phyloP scores from a whole-genome alignment of 2,797 vertebrate genomes.

The Enteromius radiatus region DNA sequence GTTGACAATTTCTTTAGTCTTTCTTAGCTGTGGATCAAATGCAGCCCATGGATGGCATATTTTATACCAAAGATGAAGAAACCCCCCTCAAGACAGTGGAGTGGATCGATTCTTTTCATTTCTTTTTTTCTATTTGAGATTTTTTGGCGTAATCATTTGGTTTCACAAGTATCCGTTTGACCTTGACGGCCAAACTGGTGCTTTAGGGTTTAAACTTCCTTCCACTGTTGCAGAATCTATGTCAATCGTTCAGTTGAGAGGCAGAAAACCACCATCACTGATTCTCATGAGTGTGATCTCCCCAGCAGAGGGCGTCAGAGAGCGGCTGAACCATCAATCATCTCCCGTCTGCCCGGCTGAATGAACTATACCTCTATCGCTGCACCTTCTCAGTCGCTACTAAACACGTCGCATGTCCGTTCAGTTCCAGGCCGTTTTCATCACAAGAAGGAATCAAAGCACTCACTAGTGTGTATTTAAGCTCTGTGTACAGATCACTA shows the following conservation, averaged over 20 bases:
- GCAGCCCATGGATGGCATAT: constrained; percentile 94
- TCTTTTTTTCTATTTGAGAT: constrained; percentile 56
- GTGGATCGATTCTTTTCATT: constrained; percentile 81
- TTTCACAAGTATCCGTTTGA: constrained; percentile 80
- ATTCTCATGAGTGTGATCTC: constrained; percentile 50
- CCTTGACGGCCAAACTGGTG: constrained; percentile 86
- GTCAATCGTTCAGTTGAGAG: constrained; percentile 46
- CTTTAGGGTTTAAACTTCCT: constrained; percentile 83
- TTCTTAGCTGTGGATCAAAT: constrained; percentile 96
- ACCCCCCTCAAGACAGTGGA: constrained; percentile 86
- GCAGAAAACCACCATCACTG: constrained; percentile 44
- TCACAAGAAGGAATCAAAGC: constrained; percentile 33
- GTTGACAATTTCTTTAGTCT: constrained; percentile 98
- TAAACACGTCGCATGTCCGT: constrained; percentile 29
- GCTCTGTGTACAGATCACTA: constrained; percentile 62
- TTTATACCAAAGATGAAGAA: constrained; percentile 99
- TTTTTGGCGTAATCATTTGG: constrained; percentile 64
- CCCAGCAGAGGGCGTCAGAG: constrained; percentile 57
- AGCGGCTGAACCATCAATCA: constrained; percentile 37
- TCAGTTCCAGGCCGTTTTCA: constrained; percentile 7
- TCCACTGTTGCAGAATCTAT: constrained; percentile 80
- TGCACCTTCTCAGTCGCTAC: constrained; percentile 43
- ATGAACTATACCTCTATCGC: constrained; percentile 48
- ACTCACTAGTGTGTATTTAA: constrained; percentile 61
- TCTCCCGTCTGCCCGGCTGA: constrained; percentile 43